phyloP scores from a whole-genome alignment of 2,888 invertebrate species.

The Caenorhabditis sulstoni region DNA sequence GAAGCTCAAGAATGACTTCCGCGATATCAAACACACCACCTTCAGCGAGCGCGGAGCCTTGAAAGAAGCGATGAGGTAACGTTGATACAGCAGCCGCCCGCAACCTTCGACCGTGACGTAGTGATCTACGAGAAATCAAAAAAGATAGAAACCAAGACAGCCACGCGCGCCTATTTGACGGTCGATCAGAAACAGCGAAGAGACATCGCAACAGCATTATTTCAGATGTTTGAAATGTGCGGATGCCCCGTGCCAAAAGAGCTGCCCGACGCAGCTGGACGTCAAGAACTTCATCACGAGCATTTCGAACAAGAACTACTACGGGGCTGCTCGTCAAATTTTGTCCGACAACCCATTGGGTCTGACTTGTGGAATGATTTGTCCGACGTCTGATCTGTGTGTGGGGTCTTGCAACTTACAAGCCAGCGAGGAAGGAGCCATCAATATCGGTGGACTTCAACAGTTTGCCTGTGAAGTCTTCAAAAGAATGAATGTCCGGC shows the following conservation, averaged over 20 bases:
- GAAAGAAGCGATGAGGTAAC: constrained; percentile 81
- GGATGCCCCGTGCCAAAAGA: constrained; percentile 86
- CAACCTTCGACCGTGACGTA: constrained; percentile 40
- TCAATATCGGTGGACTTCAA: constrained; percentile 98
- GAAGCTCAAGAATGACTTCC: constrained; percentile 89
- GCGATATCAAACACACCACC: constrained; percentile 97
- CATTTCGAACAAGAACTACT: constrained; percentile 97
- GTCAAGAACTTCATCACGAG: constrained; percentile 96
- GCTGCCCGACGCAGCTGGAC: constrained; percentile 97
- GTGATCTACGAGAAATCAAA: constrained; percentile 43
- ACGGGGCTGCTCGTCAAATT: constrained; percentile 95
- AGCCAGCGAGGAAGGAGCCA: constrained; percentile 96
- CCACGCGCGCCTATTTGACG: no score
- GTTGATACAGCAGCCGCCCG: no score
- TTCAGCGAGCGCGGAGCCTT: constrained; percentile 95
- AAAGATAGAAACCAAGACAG: background rate
- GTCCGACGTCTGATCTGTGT: constrained; percentile 97
- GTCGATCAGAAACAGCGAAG: background rate
- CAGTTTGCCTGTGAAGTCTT: constrained; percentile 95
- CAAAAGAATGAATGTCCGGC: constrained; percentile 93
- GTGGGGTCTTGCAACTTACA: constrained; percentile 94
- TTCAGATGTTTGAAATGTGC: constrained; percentile 77
- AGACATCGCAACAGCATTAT: background rate
- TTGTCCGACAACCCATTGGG: constrained; percentile 97
- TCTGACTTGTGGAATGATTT: constrained; percentile 97